Evolutionary conservation across 2,113 vertebrate genomes (phyloP).

Genomic region (Bujurquina vittata): DNA sequence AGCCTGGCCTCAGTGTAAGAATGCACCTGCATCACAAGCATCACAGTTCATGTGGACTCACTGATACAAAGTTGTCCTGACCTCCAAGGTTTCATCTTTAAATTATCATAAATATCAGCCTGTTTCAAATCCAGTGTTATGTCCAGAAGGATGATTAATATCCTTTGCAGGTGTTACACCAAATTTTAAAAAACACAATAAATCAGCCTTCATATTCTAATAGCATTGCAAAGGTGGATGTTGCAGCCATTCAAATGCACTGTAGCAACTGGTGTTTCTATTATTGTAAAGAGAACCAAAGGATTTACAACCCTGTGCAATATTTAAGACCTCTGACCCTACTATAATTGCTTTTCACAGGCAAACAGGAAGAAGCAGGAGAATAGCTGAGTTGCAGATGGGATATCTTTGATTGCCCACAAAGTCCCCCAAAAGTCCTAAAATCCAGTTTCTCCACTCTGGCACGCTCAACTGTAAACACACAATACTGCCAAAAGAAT

Average conservation of each 20-base stretch:
- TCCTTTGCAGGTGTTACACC: not conserved
- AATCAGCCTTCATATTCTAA: too few relatives aligned
- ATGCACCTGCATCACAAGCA: too few relatives aligned
- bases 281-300: constrained; percentile 1
- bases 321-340: constrained; percentile 24
- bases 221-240: not conserved
- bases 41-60: not conserved
- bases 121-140: not conserved
- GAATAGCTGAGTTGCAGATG: not conserved
- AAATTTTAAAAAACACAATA: not conserved
- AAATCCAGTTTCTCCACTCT: not conserved
- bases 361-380: not conserved
- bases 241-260: not conserved
- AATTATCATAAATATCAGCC: not conserved
- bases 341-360: constrained; percentile 18
- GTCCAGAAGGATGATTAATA: not conserved
- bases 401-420: not conserved
- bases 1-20: not conserved
- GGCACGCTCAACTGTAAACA: not conserved
- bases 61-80: not conserved
- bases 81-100: not conserved
- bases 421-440: not conserved
- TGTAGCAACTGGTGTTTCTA: not conserved
- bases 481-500: not conserved
- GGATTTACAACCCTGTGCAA: not conserved